phyloP scores from a whole-genome alignment of 2,113 vertebrate genomes.

The Neotoma lepida region DNA sequence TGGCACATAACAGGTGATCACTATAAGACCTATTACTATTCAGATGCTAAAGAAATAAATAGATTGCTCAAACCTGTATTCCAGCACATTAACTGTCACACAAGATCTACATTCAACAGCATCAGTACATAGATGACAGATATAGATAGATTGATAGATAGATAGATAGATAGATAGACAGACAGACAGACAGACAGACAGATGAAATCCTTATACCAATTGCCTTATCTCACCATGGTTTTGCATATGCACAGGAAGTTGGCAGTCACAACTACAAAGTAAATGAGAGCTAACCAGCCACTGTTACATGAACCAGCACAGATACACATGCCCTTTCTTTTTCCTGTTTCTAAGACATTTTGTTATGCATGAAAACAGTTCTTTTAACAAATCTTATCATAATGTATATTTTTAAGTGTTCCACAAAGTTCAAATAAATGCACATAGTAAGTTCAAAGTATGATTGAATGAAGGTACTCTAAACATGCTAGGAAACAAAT shows the following conservation, averaged over 20 bases:
- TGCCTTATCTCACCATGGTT: neutral
- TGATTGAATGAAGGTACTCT: neutral
- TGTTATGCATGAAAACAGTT: neutral
- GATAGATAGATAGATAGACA: neutral
- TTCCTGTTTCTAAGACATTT: neutral
- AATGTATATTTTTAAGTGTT: neutral
- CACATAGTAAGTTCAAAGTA: neutral
- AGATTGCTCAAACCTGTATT: neutral
- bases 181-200: neutral
- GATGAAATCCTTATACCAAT: neutral
- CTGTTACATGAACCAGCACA: neutral
- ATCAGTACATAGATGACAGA: neutral
- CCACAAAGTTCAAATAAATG: neutral
- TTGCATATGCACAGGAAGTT: neutral
- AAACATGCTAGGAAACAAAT: neutral
- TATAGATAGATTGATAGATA: neutral
- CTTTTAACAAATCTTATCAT: neutral
- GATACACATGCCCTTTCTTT: neutral
- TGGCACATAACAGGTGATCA: neutral
- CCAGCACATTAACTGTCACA: neutral
- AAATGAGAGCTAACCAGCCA: neutral
- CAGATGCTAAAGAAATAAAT: neutral
- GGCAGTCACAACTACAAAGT: slow-evolving; percentile 22
- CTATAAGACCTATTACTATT: neutral
- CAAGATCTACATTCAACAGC: neutral